Evolutionary conservation across 2,888 invertebrate genomes (phyloP).

Genomic region (Amiota mariae): DNA sequence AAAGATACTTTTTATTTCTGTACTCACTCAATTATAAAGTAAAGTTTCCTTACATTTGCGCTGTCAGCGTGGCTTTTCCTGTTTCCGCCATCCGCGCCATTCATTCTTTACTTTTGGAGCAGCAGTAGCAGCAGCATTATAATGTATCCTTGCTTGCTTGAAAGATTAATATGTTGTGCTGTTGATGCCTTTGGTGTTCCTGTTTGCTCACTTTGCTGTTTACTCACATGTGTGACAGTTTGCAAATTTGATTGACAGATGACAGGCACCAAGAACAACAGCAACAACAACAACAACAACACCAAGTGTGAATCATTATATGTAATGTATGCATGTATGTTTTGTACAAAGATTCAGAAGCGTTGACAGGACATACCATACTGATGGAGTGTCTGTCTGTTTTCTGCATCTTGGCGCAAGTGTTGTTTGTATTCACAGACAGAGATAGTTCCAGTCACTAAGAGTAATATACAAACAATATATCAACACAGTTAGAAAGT

Average conservation of each 20-base stretch:
- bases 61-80: conserved; percentile 60
- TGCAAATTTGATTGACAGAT: conserved; percentile 69
- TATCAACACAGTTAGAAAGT: conserved; percentile 5
- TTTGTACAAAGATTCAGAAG: conserved; percentile 33
- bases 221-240: conserved; percentile 54
- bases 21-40: conserved; percentile 66
- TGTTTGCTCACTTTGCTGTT: conserved; percentile 44
- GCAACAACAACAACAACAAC: conserved; percentile 64
- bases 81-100: conserved; percentile 35
- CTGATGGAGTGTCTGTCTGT: not conserved
- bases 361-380: conserved; percentile 49
- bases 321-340: too few species aligned
- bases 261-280: conserved; percentile 68
- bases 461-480: too few species aligned
- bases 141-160: conserved; percentile 55
- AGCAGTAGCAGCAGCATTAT: conserved; percentile 25
- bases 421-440: too few species aligned
- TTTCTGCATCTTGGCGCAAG: too few species aligned
- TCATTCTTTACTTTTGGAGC: conserved; percentile 19
- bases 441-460: too few species aligned
- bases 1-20: conserved; percentile 2
- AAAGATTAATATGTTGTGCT: conserved; percentile 64
- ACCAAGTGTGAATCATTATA: conserved; percentile 26
- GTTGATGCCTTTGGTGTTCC: conserved; percentile 43
- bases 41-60: conserved; percentile 44